Conservation (phyloP, 2,797 vertebrate genomes). For the Eulemur rubriventer region DNA sequence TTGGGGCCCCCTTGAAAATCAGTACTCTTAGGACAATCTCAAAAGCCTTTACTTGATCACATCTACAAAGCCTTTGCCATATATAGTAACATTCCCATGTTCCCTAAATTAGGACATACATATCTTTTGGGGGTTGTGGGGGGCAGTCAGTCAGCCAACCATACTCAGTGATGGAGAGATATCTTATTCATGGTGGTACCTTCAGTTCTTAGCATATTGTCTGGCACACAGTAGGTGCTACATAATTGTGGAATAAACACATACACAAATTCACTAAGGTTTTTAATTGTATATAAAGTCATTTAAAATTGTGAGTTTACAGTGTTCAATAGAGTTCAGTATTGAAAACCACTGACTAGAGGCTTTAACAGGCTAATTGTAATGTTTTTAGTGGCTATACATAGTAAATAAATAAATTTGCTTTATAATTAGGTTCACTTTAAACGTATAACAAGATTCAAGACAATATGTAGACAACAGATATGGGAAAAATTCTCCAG, state of each 20-base stretch:
- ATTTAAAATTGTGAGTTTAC: background rate
- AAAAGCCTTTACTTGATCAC: background rate
- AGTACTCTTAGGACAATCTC: background rate
- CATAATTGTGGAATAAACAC: background rate
- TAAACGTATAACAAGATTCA: constrained; percentile 1
- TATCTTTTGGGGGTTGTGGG: background rate
- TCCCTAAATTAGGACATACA: background rate
- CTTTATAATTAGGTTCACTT: background rate
- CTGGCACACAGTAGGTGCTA: background rate
- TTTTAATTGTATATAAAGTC: background rate
- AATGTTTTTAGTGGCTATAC: background rate
- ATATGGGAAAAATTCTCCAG: background rate
- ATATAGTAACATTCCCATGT: background rate
- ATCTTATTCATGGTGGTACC: background rate
- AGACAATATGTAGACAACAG: background rate
- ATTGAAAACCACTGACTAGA: background rate
- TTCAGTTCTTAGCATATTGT: background rate
- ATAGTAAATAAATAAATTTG: background rate
- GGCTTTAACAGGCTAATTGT: background rate
- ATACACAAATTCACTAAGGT: background rate
- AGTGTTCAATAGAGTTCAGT: background rate
- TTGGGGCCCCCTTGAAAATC: background rate
- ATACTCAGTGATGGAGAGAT: background rate
- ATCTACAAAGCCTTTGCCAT: background rate
- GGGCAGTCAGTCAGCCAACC: background rate